Conservation (phyloP, 1,140 invertebrate species). For the Drosophila novamexicana region DNA sequence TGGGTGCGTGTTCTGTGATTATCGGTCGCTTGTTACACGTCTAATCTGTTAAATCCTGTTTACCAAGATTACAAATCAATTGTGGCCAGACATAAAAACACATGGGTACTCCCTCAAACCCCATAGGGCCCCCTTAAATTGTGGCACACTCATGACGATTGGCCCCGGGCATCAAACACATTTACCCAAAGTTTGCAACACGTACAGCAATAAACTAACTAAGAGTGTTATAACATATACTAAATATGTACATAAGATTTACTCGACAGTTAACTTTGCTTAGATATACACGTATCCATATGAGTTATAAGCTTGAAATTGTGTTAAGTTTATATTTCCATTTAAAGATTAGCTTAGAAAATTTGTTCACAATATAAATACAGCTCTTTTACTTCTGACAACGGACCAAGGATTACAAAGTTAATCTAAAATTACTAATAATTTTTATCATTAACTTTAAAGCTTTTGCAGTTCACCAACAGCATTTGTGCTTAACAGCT, state of each 20-base stretch:
- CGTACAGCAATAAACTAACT: conserved; percentile 40
- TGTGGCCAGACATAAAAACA: conserved; percentile 81
- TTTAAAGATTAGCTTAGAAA: no score
- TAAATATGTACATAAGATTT: not conserved
- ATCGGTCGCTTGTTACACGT: conserved; percentile 80
- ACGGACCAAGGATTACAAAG: no score
- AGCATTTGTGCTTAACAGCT: no score
- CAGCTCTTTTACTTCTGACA: no score
- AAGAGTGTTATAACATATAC: conserved; percentile 11
- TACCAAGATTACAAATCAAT: conserved; percentile 82
- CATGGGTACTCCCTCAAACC: conserved; percentile 42
- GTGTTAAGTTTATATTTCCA: no score
- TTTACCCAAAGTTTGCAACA: conserved; percentile 27
- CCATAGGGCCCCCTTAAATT: not conserved
- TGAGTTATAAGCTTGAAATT: no score
- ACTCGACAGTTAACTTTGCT: not conserved
- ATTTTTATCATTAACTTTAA: no score
- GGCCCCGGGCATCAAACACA: conserved; percentile 3
- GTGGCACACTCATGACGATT: not conserved
- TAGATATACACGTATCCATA: not conserved
- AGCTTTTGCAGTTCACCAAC: no score
- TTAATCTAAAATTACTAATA: no score
- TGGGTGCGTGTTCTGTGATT: conserved; percentile 62
- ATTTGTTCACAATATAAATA: no score
- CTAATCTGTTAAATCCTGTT: conserved; percentile 82